phyloP scores from a whole-genome alignment of 2,113 vertebrate genomes.

The Fulica atra region DNA sequence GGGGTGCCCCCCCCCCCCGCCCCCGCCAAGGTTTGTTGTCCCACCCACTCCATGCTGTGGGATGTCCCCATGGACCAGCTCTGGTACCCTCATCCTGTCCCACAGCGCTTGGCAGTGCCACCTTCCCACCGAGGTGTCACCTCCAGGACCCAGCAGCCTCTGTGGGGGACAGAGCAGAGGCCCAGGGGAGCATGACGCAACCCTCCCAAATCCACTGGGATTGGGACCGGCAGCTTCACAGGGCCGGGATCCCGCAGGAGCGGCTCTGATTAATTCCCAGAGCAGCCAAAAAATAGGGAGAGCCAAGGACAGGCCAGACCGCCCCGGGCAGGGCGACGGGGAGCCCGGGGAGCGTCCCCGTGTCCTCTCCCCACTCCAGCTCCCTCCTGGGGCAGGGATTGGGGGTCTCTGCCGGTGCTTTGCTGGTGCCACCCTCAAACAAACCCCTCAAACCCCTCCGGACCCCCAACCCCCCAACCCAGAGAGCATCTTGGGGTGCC shows the following conservation, averaged over 20 bases:
- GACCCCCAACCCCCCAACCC: too few relatives aligned
- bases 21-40: not conserved
- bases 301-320: not conserved
- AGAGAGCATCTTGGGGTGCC: too few relatives aligned
- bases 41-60: not conserved
- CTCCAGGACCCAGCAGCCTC: not conserved
- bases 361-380: too few relatives aligned
- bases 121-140: not conserved
- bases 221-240: not conserved
- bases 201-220: not conserved
- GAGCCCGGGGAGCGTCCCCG: too few relatives aligned
- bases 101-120: not conserved
- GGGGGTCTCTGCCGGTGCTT: too few relatives aligned
- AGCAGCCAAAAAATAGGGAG: constrained; percentile 40
- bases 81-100: too few relatives aligned
- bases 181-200: not conserved
- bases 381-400: too few relatives aligned
- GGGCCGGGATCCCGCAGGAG: not conserved
- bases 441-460: too few relatives aligned
- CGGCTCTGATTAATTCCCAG: constrained; percentile 49
- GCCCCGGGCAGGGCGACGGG: not conserved
- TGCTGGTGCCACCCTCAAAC: too few relatives aligned
- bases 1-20: too few relatives aligned
- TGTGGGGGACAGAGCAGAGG: not conserved
- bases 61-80: too few relatives aligned